Evolutionary conservation across 2,888 invertebrate genomes (phyloP), one percentile per base, ranked within the genome.

Genomic region (Hylaea fasciaria): DNA sequence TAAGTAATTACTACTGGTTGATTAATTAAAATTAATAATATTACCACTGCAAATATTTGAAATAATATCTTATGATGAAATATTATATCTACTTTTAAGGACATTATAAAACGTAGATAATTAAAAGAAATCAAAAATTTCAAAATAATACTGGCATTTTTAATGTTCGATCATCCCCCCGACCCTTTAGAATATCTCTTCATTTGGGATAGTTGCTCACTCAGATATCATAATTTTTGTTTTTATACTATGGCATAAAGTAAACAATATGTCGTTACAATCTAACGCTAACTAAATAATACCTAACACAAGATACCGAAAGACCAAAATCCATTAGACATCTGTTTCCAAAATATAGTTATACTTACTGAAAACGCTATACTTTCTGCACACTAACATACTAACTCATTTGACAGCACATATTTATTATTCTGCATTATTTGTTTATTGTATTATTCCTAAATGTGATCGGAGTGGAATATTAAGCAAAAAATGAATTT

Each of bases 101-200:
- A 92, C 92, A 93, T 92, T 92, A 93, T 92, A 90, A 92, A 92
- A 88, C 92, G 92, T 93, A 93, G 93, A 92, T 92, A 93, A 93
- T 92, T 92, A 92, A 93, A 92, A 92, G 92, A 91, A 92, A 92
- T 91, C 91, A 89, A 92, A 93, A 92, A 87, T 88, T 91, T 92
- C 85, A 92, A 93, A 91, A 91, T 87, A 89, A 66, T 55, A 85
- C 81, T 89, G 86, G 91, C 90, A 91, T 91, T 93, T 93, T 93
- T 90, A 91, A 91, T 92, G 85, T 77, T 85, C 50, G 72, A 57
- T 72, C 76, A 76, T 72, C 70, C 74, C 73, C 79, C 76, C 62
- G 60, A 63, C 71, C 82, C 87, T 70, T 64, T 82, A 83, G 79
- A 69, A 68, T 76, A 76, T 69, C 49, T 62, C 37, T 45, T 49